Conservation (phyloP, 2,888 invertebrate genomes). For the Lymantria dispar region DNA sequence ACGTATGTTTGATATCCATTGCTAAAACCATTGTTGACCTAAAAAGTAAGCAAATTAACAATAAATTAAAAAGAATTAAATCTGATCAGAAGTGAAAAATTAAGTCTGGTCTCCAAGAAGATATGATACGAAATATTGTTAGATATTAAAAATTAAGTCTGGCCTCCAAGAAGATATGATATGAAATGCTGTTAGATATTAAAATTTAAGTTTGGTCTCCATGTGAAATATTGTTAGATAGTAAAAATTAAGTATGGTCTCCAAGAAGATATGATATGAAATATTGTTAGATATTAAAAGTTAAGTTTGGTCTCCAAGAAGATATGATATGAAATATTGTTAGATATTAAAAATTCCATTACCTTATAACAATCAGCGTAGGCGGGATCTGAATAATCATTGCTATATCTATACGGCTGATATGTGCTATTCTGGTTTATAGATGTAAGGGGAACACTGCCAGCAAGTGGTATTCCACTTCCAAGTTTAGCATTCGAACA, state of each 20-base stretch:
- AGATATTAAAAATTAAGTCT: too few relatives aligned
- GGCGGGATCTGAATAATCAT: conserved; percentile 90
- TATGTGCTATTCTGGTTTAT: conserved; percentile 82
- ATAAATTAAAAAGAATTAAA: background rate
- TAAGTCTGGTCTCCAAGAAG: background rate
- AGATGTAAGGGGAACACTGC: conserved; percentile 88
- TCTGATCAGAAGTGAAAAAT: background rate
- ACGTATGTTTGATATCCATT: conserved; percentile 94
- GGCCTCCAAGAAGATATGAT: too few relatives aligned
- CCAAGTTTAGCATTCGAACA: conserved; percentile 77
- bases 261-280: conserved; percentile 22
- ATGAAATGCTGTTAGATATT: too few relatives aligned
- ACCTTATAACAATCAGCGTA: conserved; percentile 89
- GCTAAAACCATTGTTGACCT: conserved; percentile 89
- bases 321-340: conserved; percentile 30
- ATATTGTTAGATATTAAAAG: conserved; percentile 32
- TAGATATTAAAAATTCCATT: conserved; percentile 31
- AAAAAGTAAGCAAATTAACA: conserved; percentile 8
- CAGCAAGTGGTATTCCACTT: conserved; percentile 88
- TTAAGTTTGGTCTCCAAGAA: too few relatives aligned
- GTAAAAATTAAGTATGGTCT: too few relatives aligned
- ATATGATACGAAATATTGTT: too few relatives aligned
- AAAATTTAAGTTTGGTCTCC: too few relatives aligned
- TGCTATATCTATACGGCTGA: conserved; percentile 84
- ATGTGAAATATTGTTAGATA: too few relatives aligned